phyloP scores from a whole-genome alignment of 2,797 vertebrate genomes.

The Clarias platycephalus region DNA sequence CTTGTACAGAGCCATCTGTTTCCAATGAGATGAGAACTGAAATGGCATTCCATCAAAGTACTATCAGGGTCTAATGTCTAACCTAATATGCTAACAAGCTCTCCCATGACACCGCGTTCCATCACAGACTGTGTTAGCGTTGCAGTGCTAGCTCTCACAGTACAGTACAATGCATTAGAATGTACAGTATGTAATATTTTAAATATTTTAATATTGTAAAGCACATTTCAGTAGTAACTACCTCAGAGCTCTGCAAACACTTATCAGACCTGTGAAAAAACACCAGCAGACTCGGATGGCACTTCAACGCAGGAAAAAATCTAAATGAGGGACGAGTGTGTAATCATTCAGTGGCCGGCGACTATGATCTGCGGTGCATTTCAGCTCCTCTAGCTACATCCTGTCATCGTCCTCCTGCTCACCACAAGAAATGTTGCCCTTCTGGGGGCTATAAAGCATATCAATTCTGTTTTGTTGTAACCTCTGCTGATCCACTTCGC shows the following conservation, averaged over 20 bases:
- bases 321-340: constrained; percentile 46
- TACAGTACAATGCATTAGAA: not conserved
- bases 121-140: constrained; percentile 3
- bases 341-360: constrained; percentile 46
- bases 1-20: not conserved
- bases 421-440: constrained; percentile 53
- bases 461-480: constrained; percentile 54
- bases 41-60: not conserved
- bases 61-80: constrained; percentile 4
- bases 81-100: constrained; percentile 29
- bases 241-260: constrained; percentile 31
- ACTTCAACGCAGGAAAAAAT: constrained; percentile 21
- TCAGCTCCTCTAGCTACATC: constrained; percentile 41
- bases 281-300: constrained; percentile 22
- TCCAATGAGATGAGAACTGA: constrained; percentile 29
- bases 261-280: constrained; percentile 26
- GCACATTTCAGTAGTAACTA: not conserved
- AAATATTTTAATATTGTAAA: too few relatives aligned
- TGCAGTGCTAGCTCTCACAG: not conserved
- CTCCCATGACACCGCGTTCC: not conserved
- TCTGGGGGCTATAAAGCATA: constrained; percentile 51
- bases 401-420: constrained; percentile 49
- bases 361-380: constrained; percentile 43
- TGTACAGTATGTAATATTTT: not conserved
- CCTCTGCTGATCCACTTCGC: constrained; percentile 56